These are phyloP conservation scores for Polypedilum vanderplanki DNA, from an alignment of 1,140 invertebrate species.

Conservation along the genomic window DNA sequence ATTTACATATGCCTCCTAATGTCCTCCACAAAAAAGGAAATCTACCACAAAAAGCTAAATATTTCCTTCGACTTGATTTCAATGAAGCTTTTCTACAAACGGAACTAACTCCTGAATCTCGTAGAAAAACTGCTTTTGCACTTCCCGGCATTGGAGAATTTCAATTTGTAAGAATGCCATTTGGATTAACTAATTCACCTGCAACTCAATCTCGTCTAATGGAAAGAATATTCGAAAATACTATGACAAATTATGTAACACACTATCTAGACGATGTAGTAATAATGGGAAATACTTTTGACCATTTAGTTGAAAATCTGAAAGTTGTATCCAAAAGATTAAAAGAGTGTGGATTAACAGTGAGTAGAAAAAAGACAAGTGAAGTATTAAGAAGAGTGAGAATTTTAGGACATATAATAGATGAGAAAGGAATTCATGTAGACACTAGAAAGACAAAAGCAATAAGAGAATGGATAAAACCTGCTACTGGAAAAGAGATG, in stretches of 20 bases:
- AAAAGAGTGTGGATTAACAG: not conserved
- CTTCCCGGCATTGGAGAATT: not conserved
- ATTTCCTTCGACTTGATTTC: not conserved
- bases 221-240: not conserved
- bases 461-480: not conserved
- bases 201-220: not conserved
- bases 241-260: not conserved
- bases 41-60: not conserved
- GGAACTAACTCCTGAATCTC: not conserved
- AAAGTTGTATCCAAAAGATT: not conserved
- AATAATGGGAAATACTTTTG: not conserved
- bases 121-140: not conserved
- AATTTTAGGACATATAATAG: not conserved
- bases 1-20: not conserved
- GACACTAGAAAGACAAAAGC: not conserved
- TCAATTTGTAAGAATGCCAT: not conserved
- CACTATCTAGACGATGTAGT: not conserved
- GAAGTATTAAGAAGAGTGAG: not conserved
- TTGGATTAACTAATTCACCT: not conserved
- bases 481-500: not conserved
- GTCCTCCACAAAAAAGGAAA: not conserved
- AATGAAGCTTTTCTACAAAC: not conserved
- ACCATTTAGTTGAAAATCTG: not conserved
- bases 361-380: not conserved
- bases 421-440: not conserved